These are phyloP conservation scores for Ischnus inquisitorius DNA, from an alignment of 2,888 invertebrate genomes.

Conservation along the genomic window DNA sequence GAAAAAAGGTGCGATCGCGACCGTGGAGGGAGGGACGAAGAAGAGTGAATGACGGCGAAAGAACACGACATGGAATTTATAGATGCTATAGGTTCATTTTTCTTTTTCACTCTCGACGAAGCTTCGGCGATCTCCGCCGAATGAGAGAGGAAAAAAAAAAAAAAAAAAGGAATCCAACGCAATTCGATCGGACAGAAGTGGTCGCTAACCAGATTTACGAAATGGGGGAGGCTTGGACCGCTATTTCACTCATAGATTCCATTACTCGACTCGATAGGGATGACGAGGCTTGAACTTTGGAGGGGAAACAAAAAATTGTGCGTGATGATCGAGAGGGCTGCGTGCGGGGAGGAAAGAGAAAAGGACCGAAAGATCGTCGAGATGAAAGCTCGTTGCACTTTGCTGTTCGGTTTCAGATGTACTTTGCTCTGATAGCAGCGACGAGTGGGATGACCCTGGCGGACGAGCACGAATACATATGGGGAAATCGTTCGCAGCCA, in stretches of 20 bases:
- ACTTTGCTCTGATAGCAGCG: slow-evolving; percentile 89
- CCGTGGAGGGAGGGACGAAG: neutral
- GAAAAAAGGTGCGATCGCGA: neutral
- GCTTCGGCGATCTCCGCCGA: neutral
- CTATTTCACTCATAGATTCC: slow-evolving; percentile 34
- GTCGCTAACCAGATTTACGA: slow-evolving; percentile 32
- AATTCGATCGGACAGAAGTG: slow-evolving; percentile 36
- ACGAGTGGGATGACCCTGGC: slow-evolving; percentile 89
- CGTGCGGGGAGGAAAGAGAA: slow-evolving; percentile 10
- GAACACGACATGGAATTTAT: slow-evolving; percentile 35
- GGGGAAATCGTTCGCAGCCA: slow-evolving; percentile 86
- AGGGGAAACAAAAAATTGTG: slow-evolving; percentile 24
- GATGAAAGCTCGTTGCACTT: slow-evolving; percentile 15
- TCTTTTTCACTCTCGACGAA: slow-evolving; percentile 15
- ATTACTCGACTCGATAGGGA: slow-evolving; percentile 1
- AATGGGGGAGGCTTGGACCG: neutral
- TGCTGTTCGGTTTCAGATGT: slow-evolving; percentile 87
- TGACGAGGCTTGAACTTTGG: slow-evolving; percentile 13
- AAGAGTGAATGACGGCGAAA: slow-evolving; percentile 52
- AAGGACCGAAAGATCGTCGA: neutral
- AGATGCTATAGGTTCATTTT: slow-evolving; percentile 7
- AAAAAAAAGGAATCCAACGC: slow-evolving; percentile 5
- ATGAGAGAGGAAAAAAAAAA: neutral
- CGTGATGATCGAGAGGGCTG: neutral
- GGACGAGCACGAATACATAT: slow-evolving; percentile 89